phyloP scores from a whole-genome alignment of 2,797 vertebrate genomes.

The Sebastes steindachneri region DNA sequence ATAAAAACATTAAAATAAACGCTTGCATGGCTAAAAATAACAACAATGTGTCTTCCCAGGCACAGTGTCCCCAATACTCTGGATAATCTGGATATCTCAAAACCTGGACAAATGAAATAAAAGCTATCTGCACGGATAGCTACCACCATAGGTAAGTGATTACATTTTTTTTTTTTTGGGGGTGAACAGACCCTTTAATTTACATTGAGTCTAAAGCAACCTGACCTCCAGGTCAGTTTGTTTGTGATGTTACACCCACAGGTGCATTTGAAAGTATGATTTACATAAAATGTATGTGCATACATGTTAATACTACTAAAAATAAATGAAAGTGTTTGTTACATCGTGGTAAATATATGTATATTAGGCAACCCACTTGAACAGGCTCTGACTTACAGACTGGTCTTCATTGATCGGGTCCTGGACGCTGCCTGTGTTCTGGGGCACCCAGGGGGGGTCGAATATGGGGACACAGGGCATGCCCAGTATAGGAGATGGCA shows the following conservation, averaged over 20 bases:
- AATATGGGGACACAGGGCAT: conserved; percentile 99
- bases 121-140: background rate
- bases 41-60: background rate
- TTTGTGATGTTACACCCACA: background rate
- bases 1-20: background rate
- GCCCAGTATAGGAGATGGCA: conserved; percentile 97
- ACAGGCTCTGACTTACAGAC: conserved; percentile 87
- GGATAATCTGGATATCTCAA: background rate
- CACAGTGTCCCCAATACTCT: background rate
- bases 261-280: background rate
- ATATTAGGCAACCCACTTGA: background rate
- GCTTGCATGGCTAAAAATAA: background rate
- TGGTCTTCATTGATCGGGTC: conserved; percentile 99
- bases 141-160: background rate
- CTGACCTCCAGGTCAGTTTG: background rate
- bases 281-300: background rate
- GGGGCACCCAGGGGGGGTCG: conserved; percentile 97
- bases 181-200: background rate
- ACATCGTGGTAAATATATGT: background rate
- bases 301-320: background rate
- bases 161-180: background rate
- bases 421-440: conserved; percentile 95
- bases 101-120: background rate
- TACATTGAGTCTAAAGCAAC: background rate
- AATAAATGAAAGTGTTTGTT: background rate